A percentile compares a stretch with the other conserved stretches of the same genome.
Conservation (phyloP, 2,113 vertebrate species). For the Corythaeola cristata region DNA sequence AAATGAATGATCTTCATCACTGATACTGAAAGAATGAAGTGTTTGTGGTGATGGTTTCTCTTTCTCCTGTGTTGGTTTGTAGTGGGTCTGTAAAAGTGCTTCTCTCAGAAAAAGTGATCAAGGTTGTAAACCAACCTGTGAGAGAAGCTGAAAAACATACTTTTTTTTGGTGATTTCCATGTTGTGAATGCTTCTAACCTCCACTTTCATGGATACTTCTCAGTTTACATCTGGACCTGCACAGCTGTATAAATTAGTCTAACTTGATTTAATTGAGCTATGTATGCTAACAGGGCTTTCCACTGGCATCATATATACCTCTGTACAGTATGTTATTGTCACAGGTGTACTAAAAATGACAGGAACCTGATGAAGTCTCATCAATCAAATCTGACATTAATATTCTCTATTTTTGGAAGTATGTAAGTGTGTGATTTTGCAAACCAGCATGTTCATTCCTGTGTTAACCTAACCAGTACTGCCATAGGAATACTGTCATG, state of each 20-base stretch:
- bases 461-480: conserved; percentile 32
- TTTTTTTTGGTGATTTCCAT: not conserved
- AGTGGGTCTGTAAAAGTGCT: not conserved
- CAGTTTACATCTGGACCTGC: conserved; percentile 2
- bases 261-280: conserved; percentile 26
- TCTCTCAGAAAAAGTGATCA: not conserved
- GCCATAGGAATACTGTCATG: conserved; percentile 49
- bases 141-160: not conserved
- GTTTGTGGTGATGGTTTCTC: not conserved
- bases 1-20: not conserved
- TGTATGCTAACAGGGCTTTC: conserved; percentile 5
- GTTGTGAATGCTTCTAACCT: conserved; percentile 15
- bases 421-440: conserved; percentile 28
- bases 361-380: conserved; percentile 7
- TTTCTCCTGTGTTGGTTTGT: not conserved
- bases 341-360: conserved; percentile 50
- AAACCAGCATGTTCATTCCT: conserved; percentile 46
- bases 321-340: conserved; percentile 1
- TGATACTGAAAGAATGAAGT: not conserved
- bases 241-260: conserved; percentile 43
- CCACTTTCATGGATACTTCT: not conserved
- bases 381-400: conserved; percentile 42
- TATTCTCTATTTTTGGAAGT: conserved; percentile 63
- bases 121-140: not conserved
- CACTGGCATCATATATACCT: not conserved